Base-by-base conservation (phyloP, 2,888 invertebrate genomes). In the Abscondita cerata region DNA sequence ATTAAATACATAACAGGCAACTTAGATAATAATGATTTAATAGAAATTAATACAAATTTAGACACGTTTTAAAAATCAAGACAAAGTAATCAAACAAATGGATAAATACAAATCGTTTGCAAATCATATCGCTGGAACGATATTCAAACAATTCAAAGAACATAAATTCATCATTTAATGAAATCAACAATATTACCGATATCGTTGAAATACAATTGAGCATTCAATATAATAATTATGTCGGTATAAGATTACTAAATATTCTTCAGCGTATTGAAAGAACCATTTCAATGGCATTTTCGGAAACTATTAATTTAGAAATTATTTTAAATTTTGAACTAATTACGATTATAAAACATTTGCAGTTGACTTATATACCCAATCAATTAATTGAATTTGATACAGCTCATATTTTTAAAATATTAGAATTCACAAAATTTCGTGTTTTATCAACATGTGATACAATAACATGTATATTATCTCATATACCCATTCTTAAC, bases 401-500 rank as follows among this genome's bases (percentile, higher is more conserved):
- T 18, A 33, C 9, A n/a, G n/a, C 25, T 34, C 59, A 59, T 33
- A 11, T 41, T 40, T 54, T 59, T 34, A 50, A 46, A 40, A 40
- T 59, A 12, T 11, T 59, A 48, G 59, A 59, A 54, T 59, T 59
- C 40, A 48, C 53, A 19, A 53, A 59, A 40, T 54, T 59, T 50
- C 12, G 19, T 48, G 20, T 59, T 15, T 8, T 50, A 0, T 59
- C 59, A 12, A 19, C 19, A 15, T 13, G 40, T 2, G 44, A 50
- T 15, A 20, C 11, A 20, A 54, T 59, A 25, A 54, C 59, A 54
- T 59, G 59, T 54, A 54, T 59, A 38, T 52, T 55, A 15, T 60
- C n/a, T n/a, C n/a, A 55, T 11, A 33, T 60, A 1, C 61, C 66
- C 25, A 64, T 66, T 46, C 59, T 66, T 0, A 15, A 66, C 16